Base-by-base conservation (phyloP, 1,140 invertebrate species). In the Scaptodrosophila lebanonensis region DNA sequence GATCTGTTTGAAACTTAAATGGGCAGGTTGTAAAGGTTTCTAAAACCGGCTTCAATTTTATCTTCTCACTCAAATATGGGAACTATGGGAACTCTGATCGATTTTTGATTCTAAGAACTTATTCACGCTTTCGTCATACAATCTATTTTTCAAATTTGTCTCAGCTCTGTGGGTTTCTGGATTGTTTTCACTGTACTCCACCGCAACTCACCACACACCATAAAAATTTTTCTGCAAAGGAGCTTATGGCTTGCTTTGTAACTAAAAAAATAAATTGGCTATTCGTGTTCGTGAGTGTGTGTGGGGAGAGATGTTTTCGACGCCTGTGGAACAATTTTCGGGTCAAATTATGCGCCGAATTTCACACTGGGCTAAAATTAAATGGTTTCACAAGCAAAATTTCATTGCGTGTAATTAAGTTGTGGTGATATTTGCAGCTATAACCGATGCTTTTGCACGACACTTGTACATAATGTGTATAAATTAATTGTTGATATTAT, bases 291-390 rank as follows among this genome's bases (percentile, higher is more conserved):
- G n/a, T n/a, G n/a, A n/a, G n/a, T n/a, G n/a, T n/a, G n/a, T 27
- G 48, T 62, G 53, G 45, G 42, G 68, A 49, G 69, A 53, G 65
- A 73, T 59, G 57, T 30, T 39, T 44, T 39, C 66, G 61, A 47
- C 52, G 68, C 40, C 8, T 57, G 58, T 76, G 71, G 71, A 76
- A 72, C 44, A 54, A 33, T 29, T 64, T 52, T 35, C 13, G 54
- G 76, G 72, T 77, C 68, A 61, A 60, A 61, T 61, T 58, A 62
- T 79, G 69, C 48, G 61, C 60, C 60, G 79, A 62, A 77, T 77
- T 66, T 44, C 59, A 56, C 49, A 65, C 33, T 38, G 54, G 18
- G 65, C 68, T 77, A 82, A 57, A 73, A 54, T 67, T 77, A 77
- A 57, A 64, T 50, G 27, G 1, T n/a, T n/a, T n/a, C n/a, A n/a